Base-by-base conservation (phyloP, 2,797 vertebrate genomes). In the Gallirallus australis region DNA sequence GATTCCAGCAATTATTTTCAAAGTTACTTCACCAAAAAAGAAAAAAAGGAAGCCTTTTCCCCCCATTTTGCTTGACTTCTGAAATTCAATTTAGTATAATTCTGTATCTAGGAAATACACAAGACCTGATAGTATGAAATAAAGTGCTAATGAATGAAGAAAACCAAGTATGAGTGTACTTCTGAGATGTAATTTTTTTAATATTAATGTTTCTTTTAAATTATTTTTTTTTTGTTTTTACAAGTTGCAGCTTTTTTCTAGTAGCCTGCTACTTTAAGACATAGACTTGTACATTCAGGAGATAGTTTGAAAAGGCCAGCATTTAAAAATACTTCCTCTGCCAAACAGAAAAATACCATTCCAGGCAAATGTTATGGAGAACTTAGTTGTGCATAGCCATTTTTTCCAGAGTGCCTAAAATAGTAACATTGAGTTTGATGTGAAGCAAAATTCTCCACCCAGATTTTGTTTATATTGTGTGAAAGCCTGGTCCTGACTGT, bases 371-470 rank as follows among this genome's bases (percentile, higher is more conserved):
- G 50, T 70, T 85, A 11, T 15, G 40, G 76, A 82, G 83, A 90
- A 48, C 33, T 16, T 86, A 61, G 35, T 65, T 69, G 37, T 84
- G 69, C 40, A 40, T 27, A 31, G 73, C 66, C 57, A 84, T 84
- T 94, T 48, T 68, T 95, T 94, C 63, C 70, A 82, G 70, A 33
- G 24, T 83, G 39, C 76, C 48, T 88, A 57, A 93, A 91, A 87
- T 65, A 92, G 84, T 61, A 92, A 63, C 47, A 72, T 71, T 37
- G 25, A 53, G 39, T 61, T 37, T 87, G 69, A 81, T 0, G 4
- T 40, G 79, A 80, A 87, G 63, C 33, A 83, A 70, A 84, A 70
- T 81, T 89, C 83, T 87, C 48, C 56, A 71, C 72, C n/a, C 16
- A 12, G 65, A 30, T 88, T 63, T 91, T 84, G 72, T 90, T 95